Evolutionary conservation across 2,888 invertebrate species (phyloP).

Genomic region (Agrochola litura): DNA sequence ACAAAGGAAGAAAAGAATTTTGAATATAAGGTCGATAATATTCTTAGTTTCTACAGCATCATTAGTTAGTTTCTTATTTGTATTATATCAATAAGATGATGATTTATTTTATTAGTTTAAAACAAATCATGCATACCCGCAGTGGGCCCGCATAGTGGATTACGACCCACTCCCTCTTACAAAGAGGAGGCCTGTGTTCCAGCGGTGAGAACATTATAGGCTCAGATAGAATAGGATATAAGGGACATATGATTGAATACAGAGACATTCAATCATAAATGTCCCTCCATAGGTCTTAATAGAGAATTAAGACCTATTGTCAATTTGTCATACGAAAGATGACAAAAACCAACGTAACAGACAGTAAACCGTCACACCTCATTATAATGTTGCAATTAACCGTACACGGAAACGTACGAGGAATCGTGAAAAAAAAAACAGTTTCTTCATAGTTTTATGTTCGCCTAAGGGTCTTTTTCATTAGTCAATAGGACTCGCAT

Average conservation of each 20-base stretch:
- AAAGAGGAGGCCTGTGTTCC: neutral
- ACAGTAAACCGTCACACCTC: neutral
- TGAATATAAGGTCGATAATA: neutral
- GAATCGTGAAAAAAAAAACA: neutral
- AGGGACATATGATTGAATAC: neutral
- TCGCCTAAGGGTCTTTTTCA: too few relatives aligned
- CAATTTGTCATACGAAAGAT: too few relatives aligned
- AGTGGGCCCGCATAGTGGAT: too few relatives aligned
- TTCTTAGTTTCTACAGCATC: neutral
- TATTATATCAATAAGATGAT: neutral
- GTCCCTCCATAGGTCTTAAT: neutral
- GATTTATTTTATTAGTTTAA: neutral
- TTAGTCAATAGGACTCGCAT: too few relatives aligned
- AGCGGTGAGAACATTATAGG: neutral
- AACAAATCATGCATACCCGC: too few relatives aligned
- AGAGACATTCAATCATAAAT: neutral
- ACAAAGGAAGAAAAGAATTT: conserved; percentile 66
- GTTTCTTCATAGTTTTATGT: neutral
- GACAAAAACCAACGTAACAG: neutral
- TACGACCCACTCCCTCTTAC: too few relatives aligned
- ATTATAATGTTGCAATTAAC: conserved; percentile 45
- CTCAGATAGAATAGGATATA: neutral
- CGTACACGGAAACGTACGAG: too few relatives aligned
- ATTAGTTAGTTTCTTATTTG: neutral
- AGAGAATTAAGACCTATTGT: neutral